These are phyloP conservation scores for Aurelia coerulea DNA, from an alignment of 30 jellyfish, hydroid and myxozoan species.

Conservation along the genomic window DNA sequence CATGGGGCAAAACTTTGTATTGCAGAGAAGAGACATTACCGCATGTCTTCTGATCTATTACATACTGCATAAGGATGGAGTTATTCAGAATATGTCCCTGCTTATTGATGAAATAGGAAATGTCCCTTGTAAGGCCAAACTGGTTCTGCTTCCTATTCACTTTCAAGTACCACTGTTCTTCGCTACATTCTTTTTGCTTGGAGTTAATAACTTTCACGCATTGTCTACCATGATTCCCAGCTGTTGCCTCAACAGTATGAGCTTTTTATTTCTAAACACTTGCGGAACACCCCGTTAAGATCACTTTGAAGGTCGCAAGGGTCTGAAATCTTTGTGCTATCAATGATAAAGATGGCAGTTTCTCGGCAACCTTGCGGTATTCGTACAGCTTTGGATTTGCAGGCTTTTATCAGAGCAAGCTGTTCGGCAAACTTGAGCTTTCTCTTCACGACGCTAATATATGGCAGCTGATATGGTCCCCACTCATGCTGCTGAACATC, in stretches of 20 bases:
- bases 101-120: neutral
- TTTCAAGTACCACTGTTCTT: neutral
- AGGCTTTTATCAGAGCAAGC: neutral
- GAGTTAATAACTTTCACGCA: neutral
- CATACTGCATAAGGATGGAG: neutral
- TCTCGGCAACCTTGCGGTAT: no score
- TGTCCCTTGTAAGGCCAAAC: neutral
- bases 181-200: neutral
- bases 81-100: neutral
- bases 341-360: no score
- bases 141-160: slow-evolving; percentile 7
- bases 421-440: neutral
- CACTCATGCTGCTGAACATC: neutral
- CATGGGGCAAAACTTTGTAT: slow-evolving; percentile 2
- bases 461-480: slow-evolving; percentile 10
- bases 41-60: neutral
- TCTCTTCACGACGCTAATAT: neutral
- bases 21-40: neutral
- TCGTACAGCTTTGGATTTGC: neutral
- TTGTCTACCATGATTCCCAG: no score
- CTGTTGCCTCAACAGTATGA: no score
- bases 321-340: no score
- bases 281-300: no score
- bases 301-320: no score
- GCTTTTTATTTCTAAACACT: no score